Conservation (phyloP, 2,113 vertebrate species). For the Trogon surrucura region DNA sequence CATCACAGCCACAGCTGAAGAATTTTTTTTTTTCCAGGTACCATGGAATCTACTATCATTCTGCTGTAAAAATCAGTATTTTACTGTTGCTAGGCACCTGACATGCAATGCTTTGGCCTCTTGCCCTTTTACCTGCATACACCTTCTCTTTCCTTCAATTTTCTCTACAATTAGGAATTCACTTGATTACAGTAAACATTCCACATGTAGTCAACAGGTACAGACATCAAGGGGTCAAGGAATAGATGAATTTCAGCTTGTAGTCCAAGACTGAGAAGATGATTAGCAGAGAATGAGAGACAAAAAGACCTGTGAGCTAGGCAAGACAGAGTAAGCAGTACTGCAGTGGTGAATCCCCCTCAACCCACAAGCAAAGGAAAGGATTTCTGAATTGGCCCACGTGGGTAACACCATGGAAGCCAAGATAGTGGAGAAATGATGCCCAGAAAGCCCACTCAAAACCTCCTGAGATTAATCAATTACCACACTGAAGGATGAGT, state of each 20-base stretch:
- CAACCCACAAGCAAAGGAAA: neutral
- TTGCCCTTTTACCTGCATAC: slow-evolving; percentile 34
- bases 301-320: neutral
- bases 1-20: neutral
- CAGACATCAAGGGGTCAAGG: neutral
- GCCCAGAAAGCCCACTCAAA: neutral
- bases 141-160: neutral
- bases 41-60: neutral
- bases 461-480: neutral
- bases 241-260: neutral
- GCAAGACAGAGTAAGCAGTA: neutral
- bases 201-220: neutral
- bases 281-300: neutral
- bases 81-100: slow-evolving; percentile 55
- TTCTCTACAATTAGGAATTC: slow-evolving; percentile 32
- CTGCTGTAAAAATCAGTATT: slow-evolving; percentile 45
- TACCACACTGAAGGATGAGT: neutral
- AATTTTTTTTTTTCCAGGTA: neutral
- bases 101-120: slow-evolving; percentile 35
- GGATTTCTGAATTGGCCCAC: neutral
- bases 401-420: neutral
- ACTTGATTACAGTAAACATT: slow-evolving; percentile 34
- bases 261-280: neutral
- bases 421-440: neutral
- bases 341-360: neutral